Percentiles rank a stretch among this genome's conserved stretches.
Conservation (phyloP, 2,113 vertebrate species). For the Hemiscyllium ocellatum region DNA sequence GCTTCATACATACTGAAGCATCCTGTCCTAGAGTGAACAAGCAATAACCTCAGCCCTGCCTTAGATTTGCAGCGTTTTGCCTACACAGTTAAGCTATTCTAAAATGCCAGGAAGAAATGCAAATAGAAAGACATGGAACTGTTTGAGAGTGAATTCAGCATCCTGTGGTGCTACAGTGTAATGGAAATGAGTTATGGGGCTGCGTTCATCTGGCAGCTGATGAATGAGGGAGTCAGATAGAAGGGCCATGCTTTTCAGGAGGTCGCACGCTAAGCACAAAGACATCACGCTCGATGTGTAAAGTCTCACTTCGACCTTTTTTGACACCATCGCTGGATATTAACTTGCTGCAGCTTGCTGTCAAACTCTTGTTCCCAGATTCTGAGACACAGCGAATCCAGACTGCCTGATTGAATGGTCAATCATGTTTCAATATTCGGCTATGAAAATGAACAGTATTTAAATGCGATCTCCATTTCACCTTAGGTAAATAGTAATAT, state of each 20-base stretch:
- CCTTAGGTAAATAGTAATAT: background rate
- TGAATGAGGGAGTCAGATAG: background rate
- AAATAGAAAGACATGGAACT: background rate
- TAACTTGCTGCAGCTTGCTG: conserved; percentile 7
- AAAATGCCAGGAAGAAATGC: background rate
- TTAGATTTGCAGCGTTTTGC: background rate
- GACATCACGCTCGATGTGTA: background rate
- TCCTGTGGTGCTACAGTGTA: background rate
- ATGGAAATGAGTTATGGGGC: conserved; percentile 17
- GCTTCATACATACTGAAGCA: background rate
- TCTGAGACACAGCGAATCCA: background rate
- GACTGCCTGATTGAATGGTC: background rate
- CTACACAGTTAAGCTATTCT: background rate
- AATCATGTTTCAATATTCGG: background rate
- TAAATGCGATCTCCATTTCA: background rate
- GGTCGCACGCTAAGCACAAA: background rate
- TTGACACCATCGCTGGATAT: background rate
- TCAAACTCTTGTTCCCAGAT: background rate
- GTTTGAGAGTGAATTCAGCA: conserved; percentile 17
- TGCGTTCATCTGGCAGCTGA: conserved; percentile 40
- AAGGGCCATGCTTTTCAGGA: background rate
- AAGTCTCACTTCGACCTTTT: background rate
- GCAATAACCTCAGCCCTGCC: background rate
- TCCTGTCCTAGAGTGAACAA: background rate
- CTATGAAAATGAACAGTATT: background rate